phyloP scores from a whole-genome alignment of 1,140 invertebrate genomes.

The Musca domestica region DNA sequence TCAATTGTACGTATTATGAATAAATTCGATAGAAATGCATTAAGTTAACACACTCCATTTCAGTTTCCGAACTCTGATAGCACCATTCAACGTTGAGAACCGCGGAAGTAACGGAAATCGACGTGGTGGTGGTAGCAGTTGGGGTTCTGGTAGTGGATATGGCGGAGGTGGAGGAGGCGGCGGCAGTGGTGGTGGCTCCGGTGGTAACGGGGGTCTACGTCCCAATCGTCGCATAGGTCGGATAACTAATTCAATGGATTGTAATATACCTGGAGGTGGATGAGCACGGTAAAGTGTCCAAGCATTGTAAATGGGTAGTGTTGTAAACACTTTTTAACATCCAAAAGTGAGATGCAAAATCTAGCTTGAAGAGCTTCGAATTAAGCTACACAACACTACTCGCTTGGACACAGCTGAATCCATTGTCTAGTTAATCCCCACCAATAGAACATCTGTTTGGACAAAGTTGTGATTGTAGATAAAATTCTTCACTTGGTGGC shows the following conservation, averaged over 20 bases:
- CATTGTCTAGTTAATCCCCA: neutral
- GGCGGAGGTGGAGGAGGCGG: constrained; percentile 19
- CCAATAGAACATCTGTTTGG: neutral
- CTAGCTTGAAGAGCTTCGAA: too few species aligned
- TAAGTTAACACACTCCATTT: neutral
- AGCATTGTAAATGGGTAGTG: constrained; percentile 12
- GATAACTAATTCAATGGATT: constrained; percentile 28
- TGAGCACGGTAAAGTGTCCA: constrained; percentile 28
- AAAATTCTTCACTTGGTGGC: constrained; percentile 14
- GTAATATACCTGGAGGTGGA: constrained; percentile 29
- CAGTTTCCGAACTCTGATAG: constrained; percentile 24
- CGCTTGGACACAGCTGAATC: constrained; percentile 27
- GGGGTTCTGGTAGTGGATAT: constrained; percentile 24
- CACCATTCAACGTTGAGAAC: constrained; percentile 23
- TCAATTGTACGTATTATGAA: constrained; percentile 19
- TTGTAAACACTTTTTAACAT: neutral
- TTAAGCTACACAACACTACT: neutral
- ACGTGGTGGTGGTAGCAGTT: constrained; percentile 9
- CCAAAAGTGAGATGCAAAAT: too few species aligned
- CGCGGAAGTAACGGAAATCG: constrained; percentile 2
- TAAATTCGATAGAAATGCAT: neutral
- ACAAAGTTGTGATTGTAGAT: neutral
- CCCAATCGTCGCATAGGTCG: constrained; percentile 28
- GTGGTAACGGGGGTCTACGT: constrained; percentile 23
- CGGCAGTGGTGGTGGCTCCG: constrained; percentile 4